Conservation (phyloP, 2,113 vertebrate genomes). For the Lipotes vexillifer region DNA sequence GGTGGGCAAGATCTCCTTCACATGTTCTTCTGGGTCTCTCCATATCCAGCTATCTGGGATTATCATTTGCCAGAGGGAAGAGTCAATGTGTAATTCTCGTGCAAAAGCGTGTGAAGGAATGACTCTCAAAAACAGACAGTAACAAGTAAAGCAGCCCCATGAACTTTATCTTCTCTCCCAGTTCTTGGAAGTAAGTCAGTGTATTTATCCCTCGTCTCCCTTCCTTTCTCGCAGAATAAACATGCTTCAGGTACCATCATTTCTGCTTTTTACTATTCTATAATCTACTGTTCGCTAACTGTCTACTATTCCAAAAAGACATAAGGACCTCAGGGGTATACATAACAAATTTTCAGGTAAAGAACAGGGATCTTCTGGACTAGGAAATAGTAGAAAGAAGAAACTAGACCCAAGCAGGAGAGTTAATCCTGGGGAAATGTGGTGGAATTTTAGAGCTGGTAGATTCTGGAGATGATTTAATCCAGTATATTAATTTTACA, state of each 20-base stretch:
- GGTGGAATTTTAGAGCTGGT: neutral
- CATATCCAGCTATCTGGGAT: neutral
- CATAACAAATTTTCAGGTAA: neutral
- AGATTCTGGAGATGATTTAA: neutral
- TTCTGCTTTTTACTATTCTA: neutral
- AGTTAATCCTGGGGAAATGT: neutral
- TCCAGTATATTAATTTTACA: neutral
- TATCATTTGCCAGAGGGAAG: neutral
- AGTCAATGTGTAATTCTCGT: neutral
- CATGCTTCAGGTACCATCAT: neutral
- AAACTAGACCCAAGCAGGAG: neutral
- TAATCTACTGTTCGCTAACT: neutral
- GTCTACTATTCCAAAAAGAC: neutral
- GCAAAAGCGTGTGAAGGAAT: neutral
- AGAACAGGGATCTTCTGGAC: neutral
- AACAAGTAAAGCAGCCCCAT: neutral
- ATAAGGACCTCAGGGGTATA: neutral
- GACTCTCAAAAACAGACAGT: neutral
- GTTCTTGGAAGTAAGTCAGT: neutral
- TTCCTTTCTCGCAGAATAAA: neutral
- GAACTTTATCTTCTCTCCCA: neutral
- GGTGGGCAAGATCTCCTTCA: neutral
- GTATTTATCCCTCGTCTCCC: neutral
- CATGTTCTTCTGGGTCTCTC: neutral
- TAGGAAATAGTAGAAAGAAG: neutral